A percentile compares a stretch with the other conserved stretches of the same genome.
These are phyloP conservation scores for Chironomus tentans DNA, from an alignment of 2,888 invertebrate species.

Conservation along the genomic window DNA sequence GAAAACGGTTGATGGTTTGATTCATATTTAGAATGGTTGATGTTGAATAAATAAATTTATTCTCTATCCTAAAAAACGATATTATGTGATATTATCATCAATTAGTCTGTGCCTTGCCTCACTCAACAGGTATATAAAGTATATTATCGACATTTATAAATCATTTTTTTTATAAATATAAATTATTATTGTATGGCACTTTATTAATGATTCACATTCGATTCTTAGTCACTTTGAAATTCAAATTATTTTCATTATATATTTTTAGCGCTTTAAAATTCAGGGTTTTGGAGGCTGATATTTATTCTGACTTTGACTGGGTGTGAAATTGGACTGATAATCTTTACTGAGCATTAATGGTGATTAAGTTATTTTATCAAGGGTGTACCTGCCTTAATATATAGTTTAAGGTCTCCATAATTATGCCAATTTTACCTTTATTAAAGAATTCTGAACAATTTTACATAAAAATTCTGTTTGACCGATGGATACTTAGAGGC, in stretches of 20 bases:
- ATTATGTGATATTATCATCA: slow-evolving; percentile 8
- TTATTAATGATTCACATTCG: slow-evolving; percentile 5
- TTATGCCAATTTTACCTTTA: too few species aligned
- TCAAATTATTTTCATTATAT: neutral
- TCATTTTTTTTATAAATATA: slow-evolving; percentile 1
- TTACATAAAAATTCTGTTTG: too few species aligned
- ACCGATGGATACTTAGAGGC: too few species aligned
- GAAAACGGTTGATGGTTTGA: slow-evolving; percentile 7
- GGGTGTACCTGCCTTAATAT: too few species aligned
- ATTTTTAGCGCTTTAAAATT: neutral
- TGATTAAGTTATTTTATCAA: too few species aligned
- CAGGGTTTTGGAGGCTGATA: too few species aligned
- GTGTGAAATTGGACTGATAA: too few species aligned
- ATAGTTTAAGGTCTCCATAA: too few species aligned
- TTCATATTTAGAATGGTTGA: neutral
- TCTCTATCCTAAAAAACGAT: neutral
- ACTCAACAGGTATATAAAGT: slow-evolving; percentile 3
- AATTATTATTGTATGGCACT: neutral
- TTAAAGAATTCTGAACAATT: too few species aligned
- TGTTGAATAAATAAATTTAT: neutral
- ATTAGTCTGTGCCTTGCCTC: neutral
- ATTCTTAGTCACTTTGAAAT: neutral
- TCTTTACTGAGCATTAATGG: too few species aligned
- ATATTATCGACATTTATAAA: slow-evolving; percentile 1
- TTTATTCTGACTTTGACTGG: too few species aligned